Evolutionary conservation across 2,113 vertebrate species (phyloP).

Genomic region (Melanerpes aurifrons): DNA sequence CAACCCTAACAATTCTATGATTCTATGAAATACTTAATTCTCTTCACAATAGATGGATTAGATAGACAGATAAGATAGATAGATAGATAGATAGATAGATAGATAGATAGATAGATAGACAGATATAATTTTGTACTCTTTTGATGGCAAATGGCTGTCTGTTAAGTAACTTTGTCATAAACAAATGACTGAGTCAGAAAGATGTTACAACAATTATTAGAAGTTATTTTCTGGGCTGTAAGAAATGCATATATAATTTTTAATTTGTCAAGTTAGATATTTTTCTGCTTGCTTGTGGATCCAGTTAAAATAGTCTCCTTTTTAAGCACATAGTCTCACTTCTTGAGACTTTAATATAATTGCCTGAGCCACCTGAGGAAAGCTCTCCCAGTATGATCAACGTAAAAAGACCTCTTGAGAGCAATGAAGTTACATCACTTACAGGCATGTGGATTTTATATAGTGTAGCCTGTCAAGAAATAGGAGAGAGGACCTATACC

Average conservation of each 20-base stretch:
- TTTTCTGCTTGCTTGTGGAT: background rate
- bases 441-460: background rate
- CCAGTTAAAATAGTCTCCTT: background rate
- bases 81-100: too few species aligned
- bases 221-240: background rate
- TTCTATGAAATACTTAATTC: background rate
- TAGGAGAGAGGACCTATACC: background rate
- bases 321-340: background rate
- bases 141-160: background rate
- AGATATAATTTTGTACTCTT: background rate
- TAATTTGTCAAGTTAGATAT: background rate
- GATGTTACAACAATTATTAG: background rate
- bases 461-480: background rate
- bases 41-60: background rate
- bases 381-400: background rate
- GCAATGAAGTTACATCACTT: background rate
- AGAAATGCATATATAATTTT: background rate
- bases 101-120: background rate
- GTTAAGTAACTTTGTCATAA: background rate
- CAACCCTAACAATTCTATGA: too few species aligned
- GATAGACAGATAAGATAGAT: too few species aligned
- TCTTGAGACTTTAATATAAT: background rate
- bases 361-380: background rate
- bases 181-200: background rate
- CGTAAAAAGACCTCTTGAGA: background rate